Evolutionary conservation across 2,888 invertebrate species (phyloP).

Genomic region (Amblyteles armatorius): DNA sequence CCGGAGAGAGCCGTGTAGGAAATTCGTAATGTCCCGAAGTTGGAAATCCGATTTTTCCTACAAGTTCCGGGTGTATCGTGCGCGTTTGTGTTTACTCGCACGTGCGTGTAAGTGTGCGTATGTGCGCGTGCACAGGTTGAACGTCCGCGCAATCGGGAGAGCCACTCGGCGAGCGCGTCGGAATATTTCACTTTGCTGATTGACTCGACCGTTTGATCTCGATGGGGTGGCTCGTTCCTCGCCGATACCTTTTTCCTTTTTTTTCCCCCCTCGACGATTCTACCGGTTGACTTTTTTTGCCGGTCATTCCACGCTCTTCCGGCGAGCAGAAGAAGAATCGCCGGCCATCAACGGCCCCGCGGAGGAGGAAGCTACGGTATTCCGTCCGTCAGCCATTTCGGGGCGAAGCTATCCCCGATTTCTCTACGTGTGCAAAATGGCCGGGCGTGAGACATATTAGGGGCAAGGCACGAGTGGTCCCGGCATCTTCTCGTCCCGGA

Average conservation of each 20-base stretch:
- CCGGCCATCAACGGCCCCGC: slow-evolving; percentile 11
- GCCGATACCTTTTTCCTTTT: background rate
- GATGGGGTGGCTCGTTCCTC: slow-evolving; percentile 16
- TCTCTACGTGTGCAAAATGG: slow-evolving; percentile 35
- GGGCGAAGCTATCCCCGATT: slow-evolving; percentile 6
- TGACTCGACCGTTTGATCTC: slow-evolving; percentile 57
- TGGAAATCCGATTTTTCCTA: slow-evolving; percentile 47
- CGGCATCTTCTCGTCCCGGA: slow-evolving; percentile 29
- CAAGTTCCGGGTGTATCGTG: slow-evolving; percentile 9
- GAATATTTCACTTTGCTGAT: slow-evolving; percentile 44
- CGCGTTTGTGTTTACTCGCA: background rate
- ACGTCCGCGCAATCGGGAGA: slow-evolving; percentile 13
- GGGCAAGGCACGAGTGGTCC: slow-evolving; percentile 15
- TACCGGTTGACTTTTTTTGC: slow-evolving; percentile 6
- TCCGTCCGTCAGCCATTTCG: slow-evolving; percentile 20
- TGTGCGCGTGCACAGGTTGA: slow-evolving; percentile 4
- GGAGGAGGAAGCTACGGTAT: slow-evolving; percentile 11
- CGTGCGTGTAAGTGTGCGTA: background rate
- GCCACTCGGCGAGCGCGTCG: slow-evolving; percentile 25
- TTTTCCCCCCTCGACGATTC: slow-evolving; percentile 12
- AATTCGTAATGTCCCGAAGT: slow-evolving; percentile 51
- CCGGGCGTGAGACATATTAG: slow-evolving; percentile 42
- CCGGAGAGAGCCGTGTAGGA: slow-evolving; percentile 21
- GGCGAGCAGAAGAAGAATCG: slow-evolving; percentile 32
- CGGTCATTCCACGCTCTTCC: slow-evolving; percentile 1